These are phyloP conservation scores for Orchesella flavescens DNA, from an alignment of 2,888 invertebrate species.

Conservation along the genomic window DNA sequence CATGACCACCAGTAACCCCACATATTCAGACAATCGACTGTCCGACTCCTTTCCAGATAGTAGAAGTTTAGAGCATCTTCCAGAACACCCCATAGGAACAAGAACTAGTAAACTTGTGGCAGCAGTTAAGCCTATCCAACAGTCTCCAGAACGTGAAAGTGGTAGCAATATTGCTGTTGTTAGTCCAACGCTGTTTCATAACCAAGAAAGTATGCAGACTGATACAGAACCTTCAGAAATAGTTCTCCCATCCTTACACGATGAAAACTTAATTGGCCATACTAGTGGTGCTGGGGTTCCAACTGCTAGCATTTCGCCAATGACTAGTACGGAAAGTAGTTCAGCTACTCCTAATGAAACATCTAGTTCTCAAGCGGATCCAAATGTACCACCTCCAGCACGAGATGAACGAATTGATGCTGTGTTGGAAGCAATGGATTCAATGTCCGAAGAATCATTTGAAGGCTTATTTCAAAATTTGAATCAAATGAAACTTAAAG, in stretches of 20 bases:
- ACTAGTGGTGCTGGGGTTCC: slow-evolving; percentile 29
- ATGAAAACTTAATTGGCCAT: slow-evolving; percentile 5
- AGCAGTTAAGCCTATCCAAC: slow-evolving; percentile 66
- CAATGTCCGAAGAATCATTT: slow-evolving; percentile 70
- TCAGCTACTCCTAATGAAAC: slow-evolving; percentile 24
- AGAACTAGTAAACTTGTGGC: slow-evolving; percentile 71
- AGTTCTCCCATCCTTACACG: slow-evolving; percentile 5
- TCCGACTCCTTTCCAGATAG: slow-evolving; percentile 56
- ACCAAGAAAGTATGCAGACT: slow-evolving; percentile 49
- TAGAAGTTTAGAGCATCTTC: slow-evolving; percentile 57
- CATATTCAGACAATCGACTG: slow-evolving; percentile 45
- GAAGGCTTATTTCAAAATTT: slow-evolving; percentile 79
- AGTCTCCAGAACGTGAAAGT: slow-evolving; percentile 51
- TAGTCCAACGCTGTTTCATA: slow-evolving; percentile 43
- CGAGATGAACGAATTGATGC: slow-evolving; percentile 61
- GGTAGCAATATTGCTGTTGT: slow-evolving; percentile 49
- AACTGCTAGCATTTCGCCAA: slow-evolving; percentile 51
- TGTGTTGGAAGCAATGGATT: slow-evolving; percentile 68
- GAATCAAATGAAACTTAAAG: slow-evolving; percentile 81
- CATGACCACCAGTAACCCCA: slow-evolving; percentile 24
- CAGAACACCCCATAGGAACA: slow-evolving; percentile 53
- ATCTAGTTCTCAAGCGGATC: neutral
- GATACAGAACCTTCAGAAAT: neutral
- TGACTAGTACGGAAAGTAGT: slow-evolving; percentile 25
- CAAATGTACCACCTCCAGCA: slow-evolving; percentile 36